phyloP scores from a whole-genome alignment of 1,140 invertebrate species.

The Cydia fagiglandana region DNA sequence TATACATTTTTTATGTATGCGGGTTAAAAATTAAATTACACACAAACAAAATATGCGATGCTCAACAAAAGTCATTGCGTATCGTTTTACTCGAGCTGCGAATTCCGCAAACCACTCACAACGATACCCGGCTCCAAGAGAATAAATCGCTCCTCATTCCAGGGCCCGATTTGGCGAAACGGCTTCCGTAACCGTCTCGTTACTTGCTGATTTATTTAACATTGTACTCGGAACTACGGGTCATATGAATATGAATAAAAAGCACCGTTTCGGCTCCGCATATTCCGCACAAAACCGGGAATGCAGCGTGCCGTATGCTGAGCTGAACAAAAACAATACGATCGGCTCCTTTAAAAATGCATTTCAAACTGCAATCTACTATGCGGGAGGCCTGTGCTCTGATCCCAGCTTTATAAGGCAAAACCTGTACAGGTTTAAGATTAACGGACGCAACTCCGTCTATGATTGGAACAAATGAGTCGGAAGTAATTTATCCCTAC shows the following conservation, averaged over 20 bases:
- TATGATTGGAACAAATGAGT: constrained; percentile 15
- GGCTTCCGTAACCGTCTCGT: constrained; percentile 55
- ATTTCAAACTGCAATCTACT: constrained; percentile 5
- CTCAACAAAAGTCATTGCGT: constrained; percentile 18
- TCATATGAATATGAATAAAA: constrained; percentile 50
- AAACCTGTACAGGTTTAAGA: constrained; percentile 8
- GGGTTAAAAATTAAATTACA: background rate
- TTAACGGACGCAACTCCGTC: background rate
- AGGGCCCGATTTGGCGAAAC: constrained; percentile 64
- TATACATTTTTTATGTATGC: background rate
- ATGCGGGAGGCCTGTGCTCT: constrained; percentile 9
- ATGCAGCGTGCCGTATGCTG: background rate
- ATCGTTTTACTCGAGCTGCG: constrained; percentile 15
- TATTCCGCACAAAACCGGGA: background rate
- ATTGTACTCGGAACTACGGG: constrained; percentile 54
- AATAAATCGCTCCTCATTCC: constrained; percentile 63
- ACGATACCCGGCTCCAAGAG: constrained; percentile 45
- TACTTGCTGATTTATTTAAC: constrained; percentile 66
- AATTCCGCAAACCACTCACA: constrained; percentile 34
- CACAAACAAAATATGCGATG: background rate
- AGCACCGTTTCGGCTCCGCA: constrained; percentile 6
- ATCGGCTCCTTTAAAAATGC: constrained; percentile 12
- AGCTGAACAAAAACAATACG: constrained; percentile 1
- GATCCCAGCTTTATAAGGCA: constrained; percentile 6
- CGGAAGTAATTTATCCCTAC: constrained; percentile 8